Base-by-base conservation (phyloP, 2,888 invertebrate genomes). In the Lepeophtheirus nordmannii region DNA sequence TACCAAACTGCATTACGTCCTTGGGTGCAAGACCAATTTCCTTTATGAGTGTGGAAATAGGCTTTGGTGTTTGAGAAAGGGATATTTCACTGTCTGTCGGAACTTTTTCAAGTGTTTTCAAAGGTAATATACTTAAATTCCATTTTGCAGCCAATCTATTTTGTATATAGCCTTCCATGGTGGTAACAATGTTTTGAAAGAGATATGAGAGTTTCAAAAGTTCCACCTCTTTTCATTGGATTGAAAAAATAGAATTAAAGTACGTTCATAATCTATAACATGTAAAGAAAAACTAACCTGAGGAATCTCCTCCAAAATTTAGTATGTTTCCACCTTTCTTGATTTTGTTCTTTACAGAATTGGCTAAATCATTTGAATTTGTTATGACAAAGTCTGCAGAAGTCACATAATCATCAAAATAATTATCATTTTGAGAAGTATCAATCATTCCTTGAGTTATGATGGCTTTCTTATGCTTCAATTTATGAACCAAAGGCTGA, bases 221-320 rank as follows among this genome's bases (percentile, higher is more conserved):
- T 0, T 98, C 98, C 68, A 98, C 97, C 69, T 98, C 98, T 67
- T 89, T 89, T 12, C 92, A 91, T 62, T 96, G 96, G 7, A 96
- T 94, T 30, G 77, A 83, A 85, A 0, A 87, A 84, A 17, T 96
- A 94, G 68, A 87, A 84, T 71, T 82, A 76, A 8, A 87, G 78
- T 7, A 75, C 94, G 74, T 87, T 88, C 22, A 79, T 81, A 78
- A 84, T 96, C 65, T 85, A 87, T 10, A 97, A 81, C 98, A 97
- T 64, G 97, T 97, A n/a, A 93, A 89, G 65, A 56, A 20, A n/a
- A 10, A 20, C 14, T 38, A 39, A 14, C 39, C 38, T 30, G 14
- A 7, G 1, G 22, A 17, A 58, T 58, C 7, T 8, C 38, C 38
- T n/a, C n/a, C n/a, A 30, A 61, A 30, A 7, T 37, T 20, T 17